These are phyloP conservation scores for zebrafish (Danio rerio) DNA, from an alignment of 2,113 vertebrate species.

Conservation along the genomic window DNA sequence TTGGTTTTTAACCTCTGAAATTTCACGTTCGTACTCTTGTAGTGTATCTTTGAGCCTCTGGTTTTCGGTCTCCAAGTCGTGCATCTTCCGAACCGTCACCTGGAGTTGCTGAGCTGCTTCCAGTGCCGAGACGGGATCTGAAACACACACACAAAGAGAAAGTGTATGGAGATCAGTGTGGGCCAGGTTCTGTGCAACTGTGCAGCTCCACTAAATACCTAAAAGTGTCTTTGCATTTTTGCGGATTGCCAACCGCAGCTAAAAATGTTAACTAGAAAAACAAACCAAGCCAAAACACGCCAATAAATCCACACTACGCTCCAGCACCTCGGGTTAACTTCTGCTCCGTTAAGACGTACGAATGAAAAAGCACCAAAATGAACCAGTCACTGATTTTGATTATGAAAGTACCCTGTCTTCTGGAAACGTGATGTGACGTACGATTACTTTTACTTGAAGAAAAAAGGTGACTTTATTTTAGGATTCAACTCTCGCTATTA, in stretches of 20 bases:
- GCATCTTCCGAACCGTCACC: conserved; percentile 87
- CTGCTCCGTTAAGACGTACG: not conserved
- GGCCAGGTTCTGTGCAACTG: conserved; percentile 8
- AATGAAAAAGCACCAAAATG: not conserved
- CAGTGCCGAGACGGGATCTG: conserved; percentile 86
- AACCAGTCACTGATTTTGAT: not conserved
- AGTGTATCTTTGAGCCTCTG: conserved; percentile 89
- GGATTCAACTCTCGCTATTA: too few relatives aligned
- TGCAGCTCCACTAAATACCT: conserved; percentile 22
- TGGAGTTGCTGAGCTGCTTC: conserved; percentile 89
- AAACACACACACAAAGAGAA: conserved; percentile 30
- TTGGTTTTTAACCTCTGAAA: conserved; percentile 88
- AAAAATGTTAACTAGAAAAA: conserved; percentile 41
- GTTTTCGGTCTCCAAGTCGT: conserved; percentile 89
- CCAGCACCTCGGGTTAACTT: conserved; percentile 1
- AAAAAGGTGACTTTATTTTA: too few relatives aligned
- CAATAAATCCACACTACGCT: conserved; percentile 26
- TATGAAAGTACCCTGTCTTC: too few relatives aligned
- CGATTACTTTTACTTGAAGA: too few relatives aligned
- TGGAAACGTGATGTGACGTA: too few relatives aligned
- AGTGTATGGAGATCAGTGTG: conserved; percentile 22
- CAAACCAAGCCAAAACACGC: conserved; percentile 37
- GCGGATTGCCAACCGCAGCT: conserved; percentile 35
- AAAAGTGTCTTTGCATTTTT: conserved; percentile 37
- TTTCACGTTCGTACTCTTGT: conserved; percentile 87